Evolutionary conservation across 2,888 invertebrate genomes (phyloP).

Genomic region (Mythimna loreyi): DNA sequence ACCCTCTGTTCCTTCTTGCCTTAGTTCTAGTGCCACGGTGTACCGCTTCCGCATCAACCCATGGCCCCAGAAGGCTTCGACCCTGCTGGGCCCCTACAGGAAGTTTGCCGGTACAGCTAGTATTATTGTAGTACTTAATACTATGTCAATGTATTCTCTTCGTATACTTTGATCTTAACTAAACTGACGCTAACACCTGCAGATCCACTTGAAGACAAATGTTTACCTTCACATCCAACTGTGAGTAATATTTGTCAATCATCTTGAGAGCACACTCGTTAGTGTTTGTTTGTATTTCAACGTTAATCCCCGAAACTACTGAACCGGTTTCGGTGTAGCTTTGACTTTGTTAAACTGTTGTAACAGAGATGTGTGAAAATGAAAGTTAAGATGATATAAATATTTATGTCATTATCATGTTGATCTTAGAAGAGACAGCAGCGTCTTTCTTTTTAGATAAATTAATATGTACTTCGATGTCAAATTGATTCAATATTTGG

Average conservation of each 20-base stretch:
- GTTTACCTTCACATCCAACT: conserved; percentile 42
- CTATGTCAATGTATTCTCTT: too few species aligned
- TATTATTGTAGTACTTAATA: too few species aligned
- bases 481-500: conserved; percentile 7
- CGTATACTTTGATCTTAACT: not conserved
- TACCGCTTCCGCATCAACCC: too few species aligned
- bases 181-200: conserved; percentile 6
- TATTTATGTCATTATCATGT: conserved; percentile 15
- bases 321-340: conserved; percentile 57
- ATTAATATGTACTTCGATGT: not conserved
- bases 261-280: conserved; percentile 50
- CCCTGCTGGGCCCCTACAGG: too few species aligned
- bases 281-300: conserved; percentile 51
- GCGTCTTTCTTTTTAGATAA: not conserved
- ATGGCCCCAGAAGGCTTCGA: too few species aligned
- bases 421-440: not conserved
- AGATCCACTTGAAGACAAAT: conserved; percentile 31
- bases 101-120: too few species aligned
- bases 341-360: conserved; percentile 39
- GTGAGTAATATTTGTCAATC: conserved; percentile 62
- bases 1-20: too few species aligned
- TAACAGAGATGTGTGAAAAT: conserved; percentile 47
- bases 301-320: conserved; percentile 63
- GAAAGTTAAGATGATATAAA: conserved; percentile 36
- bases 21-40: too few species aligned